Conservation (phyloP, 1,140 invertebrate species). For the Heliothis subflexa region DNA sequence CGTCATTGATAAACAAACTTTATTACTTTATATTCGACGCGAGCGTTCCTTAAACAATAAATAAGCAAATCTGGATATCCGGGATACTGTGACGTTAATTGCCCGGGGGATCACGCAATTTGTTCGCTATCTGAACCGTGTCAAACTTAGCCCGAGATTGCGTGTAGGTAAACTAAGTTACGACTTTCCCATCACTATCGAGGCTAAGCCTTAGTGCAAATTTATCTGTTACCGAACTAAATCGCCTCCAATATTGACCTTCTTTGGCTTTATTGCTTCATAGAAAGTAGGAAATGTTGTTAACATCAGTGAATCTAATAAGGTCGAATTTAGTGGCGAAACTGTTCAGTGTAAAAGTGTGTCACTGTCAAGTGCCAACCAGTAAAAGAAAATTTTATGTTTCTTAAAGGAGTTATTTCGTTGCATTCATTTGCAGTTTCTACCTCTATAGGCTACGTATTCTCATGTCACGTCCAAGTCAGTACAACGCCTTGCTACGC, state of each 20-base stretch:
- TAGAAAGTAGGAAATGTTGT: slow-evolving; percentile 13
- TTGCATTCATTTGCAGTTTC: too few species aligned
- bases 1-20: slow-evolving; percentile 52
- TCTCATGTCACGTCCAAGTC: too few species aligned
- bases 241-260: slow-evolving; percentile 30
- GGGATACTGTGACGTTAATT: slow-evolving; percentile 57
- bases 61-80: slow-evolving; percentile 62
- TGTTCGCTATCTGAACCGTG: slow-evolving; percentile 51
- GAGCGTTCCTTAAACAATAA: slow-evolving; percentile 58
- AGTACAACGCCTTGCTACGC: not conserved
- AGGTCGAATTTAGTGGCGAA: not conserved
- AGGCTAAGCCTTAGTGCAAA: slow-evolving; percentile 31
- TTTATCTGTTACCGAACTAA: slow-evolving; percentile 38
- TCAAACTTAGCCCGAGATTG: slow-evolving; percentile 45
- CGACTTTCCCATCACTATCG: slow-evolving; percentile 19
- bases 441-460: too few species aligned
- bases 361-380: not conserved
- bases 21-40: slow-evolving; percentile 49
- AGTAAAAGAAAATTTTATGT: not conserved
- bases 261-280: slow-evolving; percentile 14
- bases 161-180: slow-evolving; percentile 48
- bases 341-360: not conserved
- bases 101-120: slow-evolving; percentile 55
- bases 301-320: slow-evolving; percentile 11
- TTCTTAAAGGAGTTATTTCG: not conserved